Conservation (phyloP, 2,888 invertebrate genomes). For the Argyresthia albistria region DNA sequence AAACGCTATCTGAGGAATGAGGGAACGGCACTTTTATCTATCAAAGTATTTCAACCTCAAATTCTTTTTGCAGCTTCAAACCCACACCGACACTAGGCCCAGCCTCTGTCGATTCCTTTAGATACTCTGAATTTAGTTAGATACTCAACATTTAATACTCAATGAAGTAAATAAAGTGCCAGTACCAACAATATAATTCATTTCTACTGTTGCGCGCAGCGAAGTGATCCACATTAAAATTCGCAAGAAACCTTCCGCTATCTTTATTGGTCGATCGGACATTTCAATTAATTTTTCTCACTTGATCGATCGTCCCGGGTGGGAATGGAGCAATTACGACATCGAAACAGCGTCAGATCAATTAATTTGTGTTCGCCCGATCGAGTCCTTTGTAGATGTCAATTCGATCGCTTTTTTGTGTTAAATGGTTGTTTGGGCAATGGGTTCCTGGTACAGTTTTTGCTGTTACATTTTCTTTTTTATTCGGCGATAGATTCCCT, state of each 20-base stretch:
- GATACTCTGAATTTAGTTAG: neutral
- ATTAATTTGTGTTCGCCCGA: slow-evolving; percentile 66
- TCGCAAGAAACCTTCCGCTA: neutral
- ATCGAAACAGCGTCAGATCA: slow-evolving; percentile 60
- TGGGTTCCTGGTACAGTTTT: neutral
- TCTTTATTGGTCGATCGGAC: slow-evolving; percentile 4
- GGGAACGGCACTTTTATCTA: too few relatives aligned
- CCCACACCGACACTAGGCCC: too few relatives aligned
- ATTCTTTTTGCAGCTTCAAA: too few relatives aligned
- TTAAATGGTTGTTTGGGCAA: slow-evolving; percentile 18
- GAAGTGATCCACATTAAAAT: neutral
- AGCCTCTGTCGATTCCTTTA: neutral
- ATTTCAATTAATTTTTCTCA: slow-evolving; percentile 66
- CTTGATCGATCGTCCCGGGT: slow-evolving; percentile 53
- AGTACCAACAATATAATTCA: neutral
- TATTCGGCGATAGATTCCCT: too few relatives aligned
- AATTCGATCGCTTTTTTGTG: slow-evolving; percentile 43
- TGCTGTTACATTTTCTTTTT: too few relatives aligned
- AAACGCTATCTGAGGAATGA: too few relatives aligned
- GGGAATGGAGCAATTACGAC: slow-evolving; percentile 65
- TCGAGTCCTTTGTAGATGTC: slow-evolving; percentile 47
- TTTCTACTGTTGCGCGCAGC: neutral
- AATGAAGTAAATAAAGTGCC: neutral
- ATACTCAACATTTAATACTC: too few relatives aligned
- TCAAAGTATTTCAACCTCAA: too few relatives aligned